Evolutionary conservation across 1,140 invertebrate species (phyloP).

Genomic region (Probaryconus sp.): DNA sequence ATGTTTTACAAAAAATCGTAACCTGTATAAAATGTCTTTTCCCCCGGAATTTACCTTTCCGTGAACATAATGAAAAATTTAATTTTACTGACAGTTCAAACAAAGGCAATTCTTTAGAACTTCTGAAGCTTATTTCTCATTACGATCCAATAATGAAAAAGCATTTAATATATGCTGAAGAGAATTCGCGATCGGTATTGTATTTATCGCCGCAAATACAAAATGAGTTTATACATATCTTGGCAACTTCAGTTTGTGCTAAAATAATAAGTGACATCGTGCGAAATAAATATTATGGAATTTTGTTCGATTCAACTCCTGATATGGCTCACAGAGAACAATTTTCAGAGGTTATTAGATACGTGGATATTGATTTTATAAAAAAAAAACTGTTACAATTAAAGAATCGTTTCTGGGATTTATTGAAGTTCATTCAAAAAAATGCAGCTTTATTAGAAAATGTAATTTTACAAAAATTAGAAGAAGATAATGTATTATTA

Average conservation of each 20-base stretch:
- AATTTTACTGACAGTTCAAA: no score
- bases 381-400: slow-evolving; percentile 11
- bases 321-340: slow-evolving; percentile 22
- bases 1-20: no score
- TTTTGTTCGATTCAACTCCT: slow-evolving; percentile 29
- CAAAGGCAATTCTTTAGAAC: slow-evolving; percentile 5
- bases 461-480: slow-evolving; percentile 8
- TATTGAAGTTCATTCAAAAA: slow-evolving; percentile 20
- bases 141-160: slow-evolving; percentile 12
- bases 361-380: slow-evolving; percentile 31
- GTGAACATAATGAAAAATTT: no score
- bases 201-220: slow-evolving; percentile 10
- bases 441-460: slow-evolving; percentile 6
- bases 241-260: slow-evolving; percentile 26
- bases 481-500: slow-evolving; percentile 3
- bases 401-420: slow-evolving; percentile 14
- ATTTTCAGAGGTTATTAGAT: slow-evolving; percentile 18
- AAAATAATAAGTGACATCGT: slow-evolving; percentile 6
- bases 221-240: slow-evolving; percentile 25
- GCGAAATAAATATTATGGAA: slow-evolving; percentile 18
- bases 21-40: slow-evolving; percentile 32
- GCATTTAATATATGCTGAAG: background rate
- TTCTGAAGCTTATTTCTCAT: background rate
- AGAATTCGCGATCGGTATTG: slow-evolving; percentile 17
- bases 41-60: no score